Evolutionary conservation across 2,888 invertebrate genomes (phyloP), one percentile per base, ranked within the genome.

Genomic region (Clitarchus hookeri): DNA sequence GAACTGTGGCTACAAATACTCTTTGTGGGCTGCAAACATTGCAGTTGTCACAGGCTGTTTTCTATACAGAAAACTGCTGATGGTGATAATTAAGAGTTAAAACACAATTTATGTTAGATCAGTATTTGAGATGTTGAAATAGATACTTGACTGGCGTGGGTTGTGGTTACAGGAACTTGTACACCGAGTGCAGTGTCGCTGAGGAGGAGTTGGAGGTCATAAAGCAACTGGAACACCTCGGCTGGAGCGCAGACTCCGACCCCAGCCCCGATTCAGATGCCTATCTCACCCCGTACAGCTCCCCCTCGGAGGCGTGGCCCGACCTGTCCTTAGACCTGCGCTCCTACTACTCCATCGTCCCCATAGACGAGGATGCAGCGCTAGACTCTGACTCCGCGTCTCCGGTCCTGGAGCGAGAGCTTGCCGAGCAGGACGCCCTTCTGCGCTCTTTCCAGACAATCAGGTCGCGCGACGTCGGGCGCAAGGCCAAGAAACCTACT

Each of bases 351-450:
- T 89, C 89, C 23, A 87, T 89, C 54, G 89, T 90, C 84, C 89
- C 89, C 82, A 87, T 89, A 16, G 90, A 89, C 83, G 89, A 90
- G 85, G 16, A 12, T 77, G 91, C 92, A 78, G 91, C 92, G 44
- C 91, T 92, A 88, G 92, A 92, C 85, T 90, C 90, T 54, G 91
- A 91, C 23, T 83, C 83, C 87, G 65, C 65, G 11, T 65, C 65
- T 23, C 65, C 65, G 8, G 90, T 92, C 87, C 89, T 93, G 88
- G 93, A 93, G 84, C 92, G 92, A 89, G 93, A 93, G 90, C 91
- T 93, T 26, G 92, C 91, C 48, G 93, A 93, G 90, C 93, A 93
- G 90, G 93, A 93, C 89, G 92, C 91, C 83, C 90, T 93, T 78
- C 92, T 93, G 80, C 91, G 91, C 89, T 93, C 93, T 84, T 93